A percentile compares a stretch with the other conserved stretches of the same genome.
phyloP scores from a whole-genome alignment of 2,113 vertebrate genomes.

The Sciurus niger region DNA sequence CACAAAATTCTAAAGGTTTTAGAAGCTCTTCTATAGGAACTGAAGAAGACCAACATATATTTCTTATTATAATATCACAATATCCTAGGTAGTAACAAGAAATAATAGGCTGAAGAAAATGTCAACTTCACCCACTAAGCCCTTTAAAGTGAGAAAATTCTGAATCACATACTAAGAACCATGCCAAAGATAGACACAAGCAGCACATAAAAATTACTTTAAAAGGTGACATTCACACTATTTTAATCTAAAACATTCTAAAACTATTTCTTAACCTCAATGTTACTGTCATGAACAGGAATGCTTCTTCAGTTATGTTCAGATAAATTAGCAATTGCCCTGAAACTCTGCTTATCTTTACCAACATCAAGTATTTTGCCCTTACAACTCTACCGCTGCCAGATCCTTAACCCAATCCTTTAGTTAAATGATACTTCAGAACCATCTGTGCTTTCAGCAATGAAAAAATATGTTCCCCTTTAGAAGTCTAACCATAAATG shows the following conservation, averaged over 20 bases:
- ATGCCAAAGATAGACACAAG: not conserved
- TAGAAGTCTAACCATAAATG: slow-evolving; percentile 52
- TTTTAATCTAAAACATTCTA: slow-evolving; percentile 5
- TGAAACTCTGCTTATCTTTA: not conserved
- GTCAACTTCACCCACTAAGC: not conserved
- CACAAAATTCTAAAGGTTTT: not conserved
- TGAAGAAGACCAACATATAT: not conserved
- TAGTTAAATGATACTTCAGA: slow-evolving; percentile 5
- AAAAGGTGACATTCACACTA: not conserved
- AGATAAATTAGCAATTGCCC: not conserved
- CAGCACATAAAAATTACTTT: not conserved
- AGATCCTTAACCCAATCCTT: not conserved
- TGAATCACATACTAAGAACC: not conserved
- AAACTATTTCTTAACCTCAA: not conserved
- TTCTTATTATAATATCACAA: not conserved
- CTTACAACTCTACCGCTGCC: not conserved
- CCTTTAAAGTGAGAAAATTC: not conserved
- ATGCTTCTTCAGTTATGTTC: not conserved
- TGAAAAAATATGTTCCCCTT: slow-evolving; percentile 14
- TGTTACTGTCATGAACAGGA: not conserved
- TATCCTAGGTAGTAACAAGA: not conserved
- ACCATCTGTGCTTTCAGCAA: not conserved
- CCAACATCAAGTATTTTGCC: not conserved
- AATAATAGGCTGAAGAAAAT: not conserved
- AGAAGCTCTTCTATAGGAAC: not conserved